Percentiles rank a stretch among this genome's conserved stretches.
Evolutionary conservation across 2,888 invertebrate species (phyloP).

Genomic region (Cosmorhoe ocellata): DNA sequence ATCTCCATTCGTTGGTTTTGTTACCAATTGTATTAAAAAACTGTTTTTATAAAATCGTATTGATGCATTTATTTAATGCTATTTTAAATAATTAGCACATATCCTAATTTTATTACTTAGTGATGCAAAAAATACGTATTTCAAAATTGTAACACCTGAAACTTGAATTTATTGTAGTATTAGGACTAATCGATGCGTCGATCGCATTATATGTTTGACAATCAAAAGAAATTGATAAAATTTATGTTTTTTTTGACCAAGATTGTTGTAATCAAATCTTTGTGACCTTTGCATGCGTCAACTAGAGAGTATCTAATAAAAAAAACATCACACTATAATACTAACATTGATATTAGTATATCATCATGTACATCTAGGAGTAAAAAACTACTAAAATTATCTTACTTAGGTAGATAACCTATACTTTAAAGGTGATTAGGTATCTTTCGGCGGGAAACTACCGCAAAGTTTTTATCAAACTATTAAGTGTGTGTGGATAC

Average conservation of each 20-base stretch:
- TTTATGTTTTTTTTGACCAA: slow-evolving; percentile 25
- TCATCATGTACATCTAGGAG: too few species aligned
- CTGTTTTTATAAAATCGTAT: slow-evolving; percentile 6
- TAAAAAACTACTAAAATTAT: too few species aligned
- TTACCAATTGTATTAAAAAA: slow-evolving; percentile 15
- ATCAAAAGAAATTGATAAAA: background rate
- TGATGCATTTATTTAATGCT: too few species aligned
- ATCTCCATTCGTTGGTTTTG: background rate
- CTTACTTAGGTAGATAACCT: too few species aligned
- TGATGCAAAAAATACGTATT: too few species aligned
- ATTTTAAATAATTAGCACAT: too few species aligned
- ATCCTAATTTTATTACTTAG: too few species aligned
- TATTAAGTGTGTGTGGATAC: background rate
- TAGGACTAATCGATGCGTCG: too few species aligned
- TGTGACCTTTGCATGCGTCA: slow-evolving; percentile 58
- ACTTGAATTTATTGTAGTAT: too few species aligned
- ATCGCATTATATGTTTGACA: slow-evolving; percentile 17
- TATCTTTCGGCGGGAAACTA: background rate
- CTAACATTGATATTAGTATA: too few species aligned
- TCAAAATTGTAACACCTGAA: too few species aligned
- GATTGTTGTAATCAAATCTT: slow-evolving; percentile 40
- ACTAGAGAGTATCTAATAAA: slow-evolving; percentile 49
- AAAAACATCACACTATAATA: slow-evolving; percentile 23
- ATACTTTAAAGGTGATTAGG: background rate
- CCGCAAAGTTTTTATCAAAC: background rate